phyloP scores from a whole-genome alignment of 2,797 vertebrate genomes.

The Odontamblyopus lacepedii region DNA sequence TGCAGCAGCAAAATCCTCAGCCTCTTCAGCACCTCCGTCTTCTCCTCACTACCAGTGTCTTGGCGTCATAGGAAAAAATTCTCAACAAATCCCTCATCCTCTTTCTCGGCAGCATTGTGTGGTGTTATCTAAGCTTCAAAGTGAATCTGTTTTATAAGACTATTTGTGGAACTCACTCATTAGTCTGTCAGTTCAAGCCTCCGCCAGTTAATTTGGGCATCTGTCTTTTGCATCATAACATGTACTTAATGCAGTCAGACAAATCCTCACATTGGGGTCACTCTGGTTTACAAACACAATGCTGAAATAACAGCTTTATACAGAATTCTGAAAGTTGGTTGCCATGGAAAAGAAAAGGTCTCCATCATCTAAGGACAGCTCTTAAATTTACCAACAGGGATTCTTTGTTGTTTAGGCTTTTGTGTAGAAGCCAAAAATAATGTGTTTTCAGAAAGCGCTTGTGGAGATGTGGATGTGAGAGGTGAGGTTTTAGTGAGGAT shows the following conservation, averaged over 20 bases:
- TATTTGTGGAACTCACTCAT: background rate
- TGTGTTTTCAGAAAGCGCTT: constrained; percentile 3
- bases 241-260: constrained; percentile 14
- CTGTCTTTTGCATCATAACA: background rate
- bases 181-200: background rate
- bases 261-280: constrained; percentile 22
- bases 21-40: background rate
- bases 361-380: constrained; percentile 11
- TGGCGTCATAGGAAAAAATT: background rate
- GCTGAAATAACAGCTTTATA: constrained; percentile 6
- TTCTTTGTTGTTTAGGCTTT: constrained; percentile 22
- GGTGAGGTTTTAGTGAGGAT: constrained; percentile 18
- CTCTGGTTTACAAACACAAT: constrained; percentile 14
- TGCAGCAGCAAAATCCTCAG: background rate
- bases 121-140: background rate
- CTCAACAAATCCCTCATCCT: background rate
- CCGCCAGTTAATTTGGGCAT: background rate
- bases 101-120: background rate
- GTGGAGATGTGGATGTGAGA: constrained; percentile 4
- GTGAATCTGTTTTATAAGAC: background rate
- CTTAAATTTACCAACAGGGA: background rate
- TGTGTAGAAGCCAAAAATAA: constrained; percentile 19
- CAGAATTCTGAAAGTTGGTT: constrained; percentile 16
- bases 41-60: background rate
- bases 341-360: constrained; percentile 29